A percentile compares a stretch with the other conserved stretches of the same genome.
phyloP scores from a whole-genome alignment of 2,797 vertebrate genomes.

The Notolepis coatsorum region DNA sequence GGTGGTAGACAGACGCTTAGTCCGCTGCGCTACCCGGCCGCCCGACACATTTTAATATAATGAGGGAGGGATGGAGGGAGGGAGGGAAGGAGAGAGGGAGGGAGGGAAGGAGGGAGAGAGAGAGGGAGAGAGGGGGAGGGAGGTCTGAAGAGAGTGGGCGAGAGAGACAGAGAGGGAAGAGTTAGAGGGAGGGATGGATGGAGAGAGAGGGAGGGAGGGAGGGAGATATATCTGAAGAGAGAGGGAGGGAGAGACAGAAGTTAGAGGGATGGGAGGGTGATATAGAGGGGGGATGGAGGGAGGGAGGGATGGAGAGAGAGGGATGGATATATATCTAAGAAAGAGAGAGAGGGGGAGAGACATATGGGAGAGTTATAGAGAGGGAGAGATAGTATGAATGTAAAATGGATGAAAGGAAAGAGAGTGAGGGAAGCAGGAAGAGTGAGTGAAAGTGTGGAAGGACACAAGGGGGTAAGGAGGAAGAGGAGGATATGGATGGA shows the following conservation, averaged over 20 bases:
- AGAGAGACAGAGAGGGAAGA: conserved; percentile 33
- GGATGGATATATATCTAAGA: conserved; percentile 23
- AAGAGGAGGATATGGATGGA: conserved; percentile 18
- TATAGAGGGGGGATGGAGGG: conserved; percentile 15
- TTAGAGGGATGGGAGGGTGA: conserved; percentile 13
- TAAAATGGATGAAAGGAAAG: too few relatives aligned
- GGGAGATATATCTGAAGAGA: too few relatives aligned
- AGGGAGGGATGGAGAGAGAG: conserved; percentile 24
- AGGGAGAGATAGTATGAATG: too few relatives aligned
- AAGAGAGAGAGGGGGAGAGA: not conserved
- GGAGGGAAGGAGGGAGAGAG: conserved; percentile 42
- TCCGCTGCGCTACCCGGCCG: too few relatives aligned
- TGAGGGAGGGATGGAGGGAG: conserved; percentile 41
- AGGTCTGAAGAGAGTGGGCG: conserved; percentile 19
- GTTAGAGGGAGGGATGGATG: conserved; percentile 30
- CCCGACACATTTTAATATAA: too few relatives aligned
- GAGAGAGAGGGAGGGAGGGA: conserved; percentile 31
- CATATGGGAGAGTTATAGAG: too few relatives aligned
- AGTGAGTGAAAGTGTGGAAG: conserved; percentile 16
- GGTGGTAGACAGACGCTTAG: too few relatives aligned
- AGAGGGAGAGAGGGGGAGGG: conserved; percentile 1
- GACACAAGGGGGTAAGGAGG: conserved; percentile 26
- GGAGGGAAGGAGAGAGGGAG: conserved; percentile 36
- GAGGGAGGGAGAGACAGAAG: conserved; percentile 28
- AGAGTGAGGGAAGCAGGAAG: too few relatives aligned